These are phyloP conservation scores for Zalophus californianus DNA, from an alignment of 2,797 vertebrate species.

Conservation along the genomic window DNA sequence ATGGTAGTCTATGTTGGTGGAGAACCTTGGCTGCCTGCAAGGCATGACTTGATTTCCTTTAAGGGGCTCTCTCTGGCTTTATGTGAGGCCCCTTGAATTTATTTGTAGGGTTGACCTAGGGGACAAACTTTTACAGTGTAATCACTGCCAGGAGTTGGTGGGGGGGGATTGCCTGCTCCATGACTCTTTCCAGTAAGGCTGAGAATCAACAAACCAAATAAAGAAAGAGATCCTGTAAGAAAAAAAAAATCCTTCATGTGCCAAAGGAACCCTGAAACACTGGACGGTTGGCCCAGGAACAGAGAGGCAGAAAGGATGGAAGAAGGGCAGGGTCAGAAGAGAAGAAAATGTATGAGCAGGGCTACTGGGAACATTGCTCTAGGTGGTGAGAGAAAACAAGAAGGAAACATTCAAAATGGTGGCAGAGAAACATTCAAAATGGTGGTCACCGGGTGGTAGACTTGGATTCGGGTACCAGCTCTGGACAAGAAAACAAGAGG, in stretches of 20 bases:
- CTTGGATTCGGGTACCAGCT: background rate
- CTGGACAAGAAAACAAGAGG: background rate
- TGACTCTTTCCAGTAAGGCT: background rate
- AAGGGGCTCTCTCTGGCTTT: background rate
- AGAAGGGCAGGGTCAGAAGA: background rate
- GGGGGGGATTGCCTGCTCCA: background rate
- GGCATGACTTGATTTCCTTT: background rate
- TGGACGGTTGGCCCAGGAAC: background rate
- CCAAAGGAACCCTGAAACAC: background rate
- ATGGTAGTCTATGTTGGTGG: background rate
- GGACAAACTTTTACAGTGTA: background rate
- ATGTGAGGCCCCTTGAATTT: background rate
- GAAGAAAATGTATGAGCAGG: background rate
- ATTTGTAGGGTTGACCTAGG: background rate
- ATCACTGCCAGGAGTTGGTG: background rate
- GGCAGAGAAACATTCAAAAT: background rate
- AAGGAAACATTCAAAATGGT: constrained; percentile 8
- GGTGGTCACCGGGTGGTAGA: background rate
- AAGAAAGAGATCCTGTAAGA: background rate
- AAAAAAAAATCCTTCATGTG: background rate
- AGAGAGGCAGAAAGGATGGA: background rate
- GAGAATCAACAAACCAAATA: constrained; percentile 24
- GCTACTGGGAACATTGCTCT: background rate
- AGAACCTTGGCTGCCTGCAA: background rate
- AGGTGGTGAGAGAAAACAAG: background rate